A percentile compares a stretch with the other conserved stretches of the same genome.
Evolutionary conservation across 2,888 invertebrate genomes (phyloP).

Genomic region (Herminia tarsipennalis): DNA sequence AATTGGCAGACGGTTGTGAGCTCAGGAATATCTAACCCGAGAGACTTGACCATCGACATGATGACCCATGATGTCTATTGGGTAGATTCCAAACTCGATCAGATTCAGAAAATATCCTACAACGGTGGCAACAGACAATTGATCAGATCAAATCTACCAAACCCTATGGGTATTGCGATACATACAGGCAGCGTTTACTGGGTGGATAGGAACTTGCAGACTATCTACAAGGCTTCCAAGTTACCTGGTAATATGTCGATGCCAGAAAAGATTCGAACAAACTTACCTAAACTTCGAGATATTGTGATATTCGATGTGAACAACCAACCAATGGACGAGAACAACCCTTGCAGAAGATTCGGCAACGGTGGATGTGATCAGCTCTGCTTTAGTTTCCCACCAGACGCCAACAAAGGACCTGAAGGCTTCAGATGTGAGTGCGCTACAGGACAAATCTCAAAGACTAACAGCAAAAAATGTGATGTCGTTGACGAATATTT

Average conservation of each 20-base stretch:
- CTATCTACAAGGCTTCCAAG: conserved; percentile 93
- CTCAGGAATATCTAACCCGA: conserved; percentile 95
- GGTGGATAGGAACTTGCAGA: conserved; percentile 96
- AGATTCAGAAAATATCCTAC: conserved; percentile 96
- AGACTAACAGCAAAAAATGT: conserved; percentile 89
- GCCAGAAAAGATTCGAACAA: conserved; percentile 91
- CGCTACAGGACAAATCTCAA: conserved; percentile 92
- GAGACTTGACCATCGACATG: conserved; percentile 96
- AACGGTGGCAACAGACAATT: conserved; percentile 93
- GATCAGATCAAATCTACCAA: conserved; percentile 94
- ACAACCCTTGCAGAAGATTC: conserved; percentile 91
- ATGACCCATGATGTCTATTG: conserved; percentile 98
- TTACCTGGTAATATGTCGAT: conserved; percentile 89
- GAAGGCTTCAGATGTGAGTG: conserved; percentile 93
- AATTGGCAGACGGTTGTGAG: conserved; percentile 95
- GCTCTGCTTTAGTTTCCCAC: conserved; percentile 97
- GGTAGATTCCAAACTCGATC: conserved; percentile 98
- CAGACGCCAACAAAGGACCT: conserved; percentile 81
- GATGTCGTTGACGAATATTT: conserved; percentile 94
- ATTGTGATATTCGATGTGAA: conserved; percentile 96
- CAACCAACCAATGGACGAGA: conserved; percentile 94
- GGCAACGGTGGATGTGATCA: conserved; percentile 96
- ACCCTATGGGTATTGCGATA: conserved; percentile 97
- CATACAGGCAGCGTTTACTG: conserved; percentile 95
- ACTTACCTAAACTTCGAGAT: conserved; percentile 94